Evolutionary conservation across 2,113 vertebrate species (phyloP).

Genomic region (Cyphomyrus plagiostoma): DNA sequence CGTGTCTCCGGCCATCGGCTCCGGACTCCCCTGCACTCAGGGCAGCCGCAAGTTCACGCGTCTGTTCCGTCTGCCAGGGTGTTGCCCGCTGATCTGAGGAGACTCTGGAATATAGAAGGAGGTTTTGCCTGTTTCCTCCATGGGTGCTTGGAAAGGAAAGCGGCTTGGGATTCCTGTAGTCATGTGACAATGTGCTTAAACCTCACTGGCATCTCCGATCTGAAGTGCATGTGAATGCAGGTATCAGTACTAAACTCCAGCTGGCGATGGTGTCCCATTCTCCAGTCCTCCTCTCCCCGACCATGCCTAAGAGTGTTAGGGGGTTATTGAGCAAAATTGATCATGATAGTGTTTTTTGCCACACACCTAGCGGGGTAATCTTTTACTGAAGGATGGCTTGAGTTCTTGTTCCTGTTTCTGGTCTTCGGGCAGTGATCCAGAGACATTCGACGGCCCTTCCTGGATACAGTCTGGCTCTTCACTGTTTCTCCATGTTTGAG

Average conservation of each 20-base stretch:
- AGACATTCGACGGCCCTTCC: background rate
- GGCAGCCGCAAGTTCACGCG: background rate
- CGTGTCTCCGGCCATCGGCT: background rate
- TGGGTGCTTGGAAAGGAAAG: background rate
- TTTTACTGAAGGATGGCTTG: background rate
- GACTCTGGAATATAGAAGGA: background rate
- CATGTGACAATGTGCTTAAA: background rate
- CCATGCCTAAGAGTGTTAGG: background rate
- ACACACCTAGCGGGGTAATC: background rate
- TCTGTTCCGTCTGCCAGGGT: background rate
- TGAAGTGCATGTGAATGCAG: background rate
- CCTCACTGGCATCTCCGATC: background rate
- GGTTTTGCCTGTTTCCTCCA: background rate
- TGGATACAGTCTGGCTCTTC: background rate
- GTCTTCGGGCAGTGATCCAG: background rate
- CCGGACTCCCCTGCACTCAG: background rate
- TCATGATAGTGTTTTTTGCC: background rate
- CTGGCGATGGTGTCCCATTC: background rate
- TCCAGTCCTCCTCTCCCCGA: background rate
- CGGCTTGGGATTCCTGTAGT: background rate
- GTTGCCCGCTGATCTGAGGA: background rate
- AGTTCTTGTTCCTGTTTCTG: background rate
- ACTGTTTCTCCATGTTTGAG: background rate
- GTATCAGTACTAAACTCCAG: background rate
- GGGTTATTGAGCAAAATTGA: background rate